These are phyloP conservation scores for Pseudochirops cupreus DNA, from an alignment of 2,797 vertebrate species.

Conservation along the genomic window DNA sequence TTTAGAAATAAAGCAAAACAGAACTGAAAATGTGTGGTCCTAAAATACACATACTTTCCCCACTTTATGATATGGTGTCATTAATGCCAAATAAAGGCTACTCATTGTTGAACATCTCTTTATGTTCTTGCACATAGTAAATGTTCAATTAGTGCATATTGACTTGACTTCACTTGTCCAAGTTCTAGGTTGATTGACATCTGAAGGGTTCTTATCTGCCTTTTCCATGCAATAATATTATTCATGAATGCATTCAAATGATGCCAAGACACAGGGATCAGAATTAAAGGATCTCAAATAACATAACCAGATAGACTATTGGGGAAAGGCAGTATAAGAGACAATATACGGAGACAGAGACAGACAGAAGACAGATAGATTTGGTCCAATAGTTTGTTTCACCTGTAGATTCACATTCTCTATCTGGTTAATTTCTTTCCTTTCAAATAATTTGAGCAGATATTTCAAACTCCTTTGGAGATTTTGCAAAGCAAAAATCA, in stretches of 20 bases:
- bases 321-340: neutral
- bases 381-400: neutral
- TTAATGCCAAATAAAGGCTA: neutral
- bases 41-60: neutral
- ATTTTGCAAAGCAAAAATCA: neutral
- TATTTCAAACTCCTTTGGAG: neutral
- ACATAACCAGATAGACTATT: neutral
- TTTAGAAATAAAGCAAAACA: neutral
- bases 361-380: neutral
- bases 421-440: neutral
- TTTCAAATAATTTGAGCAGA: neutral
- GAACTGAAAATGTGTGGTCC: neutral
- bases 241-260: neutral
- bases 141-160: neutral
- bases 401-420: neutral
- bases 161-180: neutral
- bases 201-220: neutral
- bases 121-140: neutral
- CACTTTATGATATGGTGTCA: neutral
- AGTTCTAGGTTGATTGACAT: neutral
- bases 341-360: too few species aligned
- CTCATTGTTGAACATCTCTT: neutral
- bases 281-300: neutral
- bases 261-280: neutral
- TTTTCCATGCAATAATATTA: neutral